phyloP scores from a whole-genome alignment of 1,140 invertebrate species.

The Musca vetustissima region DNA sequence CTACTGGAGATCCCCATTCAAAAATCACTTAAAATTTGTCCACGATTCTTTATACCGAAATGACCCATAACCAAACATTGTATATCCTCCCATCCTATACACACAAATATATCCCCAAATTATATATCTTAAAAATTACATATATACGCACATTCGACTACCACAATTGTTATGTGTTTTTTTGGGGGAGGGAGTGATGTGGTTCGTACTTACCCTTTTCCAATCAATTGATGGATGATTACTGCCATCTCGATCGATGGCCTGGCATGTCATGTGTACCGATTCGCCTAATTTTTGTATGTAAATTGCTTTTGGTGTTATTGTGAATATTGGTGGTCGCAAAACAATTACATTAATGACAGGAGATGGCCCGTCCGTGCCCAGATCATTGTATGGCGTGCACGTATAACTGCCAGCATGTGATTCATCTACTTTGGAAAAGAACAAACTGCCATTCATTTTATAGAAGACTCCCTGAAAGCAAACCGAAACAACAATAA shows the following conservation, averaged over 20 bases:
- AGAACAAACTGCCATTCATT: conserved; percentile 84
- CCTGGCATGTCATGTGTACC: conserved; percentile 82
- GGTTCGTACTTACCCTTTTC: conserved; percentile 74
- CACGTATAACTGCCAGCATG: conserved; percentile 84
- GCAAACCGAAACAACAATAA: not conserved
- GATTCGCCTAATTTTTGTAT: conserved; percentile 79
- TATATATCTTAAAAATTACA: too few relatives aligned
- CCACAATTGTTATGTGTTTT: too few relatives aligned
- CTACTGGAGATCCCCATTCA: too few relatives aligned
- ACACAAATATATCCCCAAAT: too few relatives aligned
- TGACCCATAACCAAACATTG: too few relatives aligned
- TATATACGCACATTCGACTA: too few relatives aligned
- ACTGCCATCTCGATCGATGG: conserved; percentile 68
- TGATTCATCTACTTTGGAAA: conserved; percentile 76
- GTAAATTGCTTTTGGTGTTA: conserved; percentile 78
- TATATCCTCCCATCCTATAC: too few relatives aligned
- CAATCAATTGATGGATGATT: conserved; percentile 79
- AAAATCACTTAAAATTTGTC: too few relatives aligned
- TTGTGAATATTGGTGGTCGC: conserved; percentile 76
- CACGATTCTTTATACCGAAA: too few relatives aligned
- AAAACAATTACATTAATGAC: conserved; percentile 87
- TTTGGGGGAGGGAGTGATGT: too few relatives aligned
- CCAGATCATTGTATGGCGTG: conserved; percentile 88
- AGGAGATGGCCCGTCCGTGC: conserved; percentile 80
- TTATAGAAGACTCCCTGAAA: conserved; percentile 75